Percentiles rank a stretch among this genome's conserved stretches.
These are phyloP conservation scores for Allophyes oxyacanthae DNA, from an alignment of 2,888 invertebrate species.

Conservation along the genomic window DNA sequence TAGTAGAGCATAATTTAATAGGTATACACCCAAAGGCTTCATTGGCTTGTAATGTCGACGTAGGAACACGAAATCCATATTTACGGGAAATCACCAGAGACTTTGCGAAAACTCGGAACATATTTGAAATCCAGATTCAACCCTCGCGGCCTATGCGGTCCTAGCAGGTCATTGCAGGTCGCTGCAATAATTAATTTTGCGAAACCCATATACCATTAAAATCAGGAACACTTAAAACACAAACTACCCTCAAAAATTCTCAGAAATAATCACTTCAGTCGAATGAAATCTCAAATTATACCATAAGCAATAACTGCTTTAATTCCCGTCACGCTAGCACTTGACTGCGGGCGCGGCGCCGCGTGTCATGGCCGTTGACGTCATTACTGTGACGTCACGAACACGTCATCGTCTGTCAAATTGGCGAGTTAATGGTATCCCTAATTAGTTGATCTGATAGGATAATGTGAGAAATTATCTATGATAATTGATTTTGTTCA, in stretches of 20 bases:
- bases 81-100: no score
- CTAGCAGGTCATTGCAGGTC: no score
- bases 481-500: no score
- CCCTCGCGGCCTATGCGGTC: no score
- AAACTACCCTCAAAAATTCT: conserved; percentile 2
- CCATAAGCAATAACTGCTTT: conserved; percentile 21
- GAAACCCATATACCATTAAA: no score
- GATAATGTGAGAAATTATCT: conserved; percentile 3
- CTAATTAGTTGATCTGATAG: conserved; percentile 16
- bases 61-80: no score
- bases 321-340: conserved; percentile 43
- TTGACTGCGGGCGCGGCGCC: conserved; percentile 27
- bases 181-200: no score
- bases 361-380: conserved; percentile 32
- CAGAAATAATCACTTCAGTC: conserved; percentile 35
- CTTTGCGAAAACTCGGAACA: no score
- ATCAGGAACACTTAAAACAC: background rate
- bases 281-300: conserved; percentile 42
- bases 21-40: background rate
- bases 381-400: conserved; percentile 45
- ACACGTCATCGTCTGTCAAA: conserved; percentile 25
- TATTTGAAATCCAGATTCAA: no score
- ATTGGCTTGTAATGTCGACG: background rate
- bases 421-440: conserved; percentile 15
- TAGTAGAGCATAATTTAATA: conserved; percentile 23